Conservation (phyloP, 2,113 vertebrate genomes). For the Anseranas semipalmata region DNA sequence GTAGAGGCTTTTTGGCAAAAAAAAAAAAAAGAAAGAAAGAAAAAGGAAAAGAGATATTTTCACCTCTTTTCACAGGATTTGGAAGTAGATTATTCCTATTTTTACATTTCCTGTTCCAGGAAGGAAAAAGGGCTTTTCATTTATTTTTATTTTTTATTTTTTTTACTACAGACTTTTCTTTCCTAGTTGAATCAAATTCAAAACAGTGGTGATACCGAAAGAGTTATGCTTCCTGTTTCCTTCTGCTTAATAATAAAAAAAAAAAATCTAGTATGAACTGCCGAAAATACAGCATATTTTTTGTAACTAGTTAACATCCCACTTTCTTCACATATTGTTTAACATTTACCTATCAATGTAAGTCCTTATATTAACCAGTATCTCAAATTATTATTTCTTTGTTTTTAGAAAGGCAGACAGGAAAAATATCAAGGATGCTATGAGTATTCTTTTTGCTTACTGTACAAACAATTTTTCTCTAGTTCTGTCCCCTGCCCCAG, state of each 20-base stretch:
- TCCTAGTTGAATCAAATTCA: constrained; percentile 7
- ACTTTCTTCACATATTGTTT: neutral
- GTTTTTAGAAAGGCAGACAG: neutral
- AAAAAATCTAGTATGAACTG: neutral
- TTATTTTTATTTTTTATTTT: neutral
- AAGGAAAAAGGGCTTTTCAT: constrained; percentile 22
- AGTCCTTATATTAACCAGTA: neutral
- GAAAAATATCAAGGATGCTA: neutral
- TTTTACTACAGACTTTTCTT: constrained; percentile 2
- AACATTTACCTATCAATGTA: neutral
- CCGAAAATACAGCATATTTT: neutral
- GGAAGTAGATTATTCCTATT: constrained; percentile 48
- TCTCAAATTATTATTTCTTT: constrained; percentile 7
- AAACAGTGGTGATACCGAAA: neutral
- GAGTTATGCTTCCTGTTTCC: constrained; percentile 33
- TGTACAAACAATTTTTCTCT: neutral
- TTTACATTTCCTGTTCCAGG: constrained; percentile 59
- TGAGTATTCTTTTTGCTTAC: neutral
- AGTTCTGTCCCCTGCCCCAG: neutral
- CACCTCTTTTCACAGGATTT: constrained; percentile 10
- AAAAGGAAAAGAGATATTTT: neutral
- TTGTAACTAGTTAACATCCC: constrained; percentile 28
- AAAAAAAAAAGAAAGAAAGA: neutral
- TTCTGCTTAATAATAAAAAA: neutral
- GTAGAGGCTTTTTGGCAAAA: neutral